Evolutionary conservation across 2,888 invertebrate genomes (phyloP), one percentile per base, ranked within the genome.

Genomic region (Galerucella nymphaeae): DNA sequence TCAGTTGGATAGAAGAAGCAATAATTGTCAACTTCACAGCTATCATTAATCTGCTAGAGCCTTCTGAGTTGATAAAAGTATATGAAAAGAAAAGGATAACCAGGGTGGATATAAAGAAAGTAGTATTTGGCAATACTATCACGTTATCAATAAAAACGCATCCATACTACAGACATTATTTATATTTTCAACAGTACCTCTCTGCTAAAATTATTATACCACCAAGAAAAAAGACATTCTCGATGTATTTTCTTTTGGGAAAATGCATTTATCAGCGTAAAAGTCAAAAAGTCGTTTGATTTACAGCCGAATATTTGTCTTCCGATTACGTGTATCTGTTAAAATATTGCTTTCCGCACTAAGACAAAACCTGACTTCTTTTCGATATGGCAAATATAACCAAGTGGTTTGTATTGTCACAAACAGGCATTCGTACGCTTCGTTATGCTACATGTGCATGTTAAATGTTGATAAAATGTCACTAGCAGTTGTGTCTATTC

Each of bases 271-370:
- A 69, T 66, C 74, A 65, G 59, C 63, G 66, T 59, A 74, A 61
- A 71, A 71, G 67, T 74, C 71, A 50, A 67, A 71, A 64, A 66
- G 59, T 74, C 71, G 61, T 74, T 80, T 82, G 82, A 82, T 82
- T 81, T 81, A 82, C 79, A 73, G 73, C 71, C 73, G 78, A 75
- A 79, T 79, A 79, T 82, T 80, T 79, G 80, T 81, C 78, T 81
- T 77, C 78, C 80, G 81, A 82, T 82, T 82, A 82, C 81, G 79
- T 80, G 81, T 81, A 82, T 83, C 82, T 80, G 75, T 76, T 82
- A 81, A 83, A 82, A 81, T 83, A 83, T 83, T 80, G 82, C 81
- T 80, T 80, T 79, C 78, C 77, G 77, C 76, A 76, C 66, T 65
- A 63, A 68, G 63, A 69, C 57, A 57, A 53, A 64, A 62, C 64